These are phyloP conservation scores for Phenganax stokvisi DNA, from an alignment of 92 coral and sea anemone genomes.

Conservation along the genomic window DNA sequence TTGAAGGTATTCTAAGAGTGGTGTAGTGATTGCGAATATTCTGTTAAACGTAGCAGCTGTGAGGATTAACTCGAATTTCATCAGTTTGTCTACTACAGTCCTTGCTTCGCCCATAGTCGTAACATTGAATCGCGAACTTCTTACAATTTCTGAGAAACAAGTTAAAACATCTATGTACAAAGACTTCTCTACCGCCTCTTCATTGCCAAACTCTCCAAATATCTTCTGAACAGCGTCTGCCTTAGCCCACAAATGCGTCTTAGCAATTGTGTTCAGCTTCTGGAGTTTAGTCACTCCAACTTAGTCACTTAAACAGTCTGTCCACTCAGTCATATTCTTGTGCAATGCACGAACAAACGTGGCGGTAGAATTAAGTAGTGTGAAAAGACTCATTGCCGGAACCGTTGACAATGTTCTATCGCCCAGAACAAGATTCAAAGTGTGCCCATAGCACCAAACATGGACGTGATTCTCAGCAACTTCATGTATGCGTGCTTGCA, in stretches of 20 bases:
- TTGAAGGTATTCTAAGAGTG: slow-evolving; percentile 22
- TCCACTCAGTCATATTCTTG: slow-evolving; percentile 12
- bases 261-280: not conserved
- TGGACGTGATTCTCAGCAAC: slow-evolving; percentile 15
- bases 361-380: slow-evolving; percentile 5
- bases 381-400: not conserved
- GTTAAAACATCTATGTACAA: slow-evolving; percentile 3
- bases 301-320: not conserved
- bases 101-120: slow-evolving; percentile 1
- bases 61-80: slow-evolving; percentile 10
- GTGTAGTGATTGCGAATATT: slow-evolving; percentile 13
- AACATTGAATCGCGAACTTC: not conserved
- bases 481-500: not conserved
- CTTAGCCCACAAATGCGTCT: slow-evolving; percentile 1
- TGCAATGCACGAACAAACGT: slow-evolving; percentile 4
- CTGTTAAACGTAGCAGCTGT: slow-evolving; percentile 14
- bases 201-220: slow-evolving; percentile 18
- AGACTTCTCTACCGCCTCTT: slow-evolving; percentile 10
- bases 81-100: slow-evolving; percentile 10
- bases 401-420: not conserved
- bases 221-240: slow-evolving; percentile 9
- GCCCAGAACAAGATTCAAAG: slow-evolving; percentile 9
- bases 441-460: slow-evolving; percentile 25
- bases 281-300: slow-evolving; percentile 16
- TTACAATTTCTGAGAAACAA: slow-evolving; percentile 15